A percentile compares a stretch with the other conserved stretches of the same genome.
These are phyloP conservation scores for Actenoides lindsayi DNA, from an alignment of 2,113 vertebrate species.

Conservation along the genomic window DNA sequence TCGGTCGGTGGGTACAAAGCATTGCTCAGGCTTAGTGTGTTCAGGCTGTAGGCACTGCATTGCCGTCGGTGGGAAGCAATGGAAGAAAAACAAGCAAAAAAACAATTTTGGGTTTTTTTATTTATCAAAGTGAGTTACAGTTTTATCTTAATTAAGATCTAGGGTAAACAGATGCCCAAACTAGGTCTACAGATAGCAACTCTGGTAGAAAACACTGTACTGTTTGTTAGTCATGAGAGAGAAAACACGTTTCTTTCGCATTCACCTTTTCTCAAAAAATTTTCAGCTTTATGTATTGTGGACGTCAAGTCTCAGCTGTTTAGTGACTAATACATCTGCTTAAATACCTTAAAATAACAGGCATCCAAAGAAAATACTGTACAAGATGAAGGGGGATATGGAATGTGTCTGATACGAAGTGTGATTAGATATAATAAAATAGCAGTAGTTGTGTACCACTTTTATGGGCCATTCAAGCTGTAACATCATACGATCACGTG, in stretches of 20 bases:
- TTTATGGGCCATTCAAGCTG: too few relatives aligned
- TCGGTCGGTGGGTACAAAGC: not conserved
- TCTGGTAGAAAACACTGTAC: not conserved
- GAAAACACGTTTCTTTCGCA: not conserved
- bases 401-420: not conserved
- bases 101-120: fast-evolving
- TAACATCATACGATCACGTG: too few relatives aligned
- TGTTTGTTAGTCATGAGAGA: not conserved
- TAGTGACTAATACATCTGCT: not conserved
- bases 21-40: not conserved
- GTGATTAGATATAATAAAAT: not conserved
- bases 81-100: not conserved
- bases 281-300: not conserved
- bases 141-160: not conserved
- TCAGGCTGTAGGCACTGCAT: fast-evolving
- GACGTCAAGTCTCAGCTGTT: not conserved
- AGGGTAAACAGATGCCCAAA: not conserved
- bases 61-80: not conserved
- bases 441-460: not conserved
- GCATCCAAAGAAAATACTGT: not conserved
- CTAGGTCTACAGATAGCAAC: not conserved
- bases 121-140: not conserved
- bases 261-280: not conserved
- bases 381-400: not conserved
- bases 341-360: not conserved